Conservation (phyloP, 2,113 vertebrate genomes). For the Taurulus bubalis region DNA sequence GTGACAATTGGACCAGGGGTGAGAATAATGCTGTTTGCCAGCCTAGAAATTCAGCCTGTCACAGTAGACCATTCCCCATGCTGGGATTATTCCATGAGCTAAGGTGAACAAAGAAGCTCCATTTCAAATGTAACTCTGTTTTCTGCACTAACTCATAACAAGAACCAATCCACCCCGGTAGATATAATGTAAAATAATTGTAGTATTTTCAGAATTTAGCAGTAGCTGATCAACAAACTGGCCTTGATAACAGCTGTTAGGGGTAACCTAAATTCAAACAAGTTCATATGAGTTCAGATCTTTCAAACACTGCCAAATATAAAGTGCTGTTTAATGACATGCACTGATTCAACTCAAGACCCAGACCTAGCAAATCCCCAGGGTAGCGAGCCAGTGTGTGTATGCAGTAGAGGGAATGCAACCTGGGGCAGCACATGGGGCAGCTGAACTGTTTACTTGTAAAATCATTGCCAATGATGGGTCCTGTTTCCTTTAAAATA, state of each 20-base stretch:
- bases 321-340: constrained; percentile 15
- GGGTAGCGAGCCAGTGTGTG: neutral
- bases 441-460: constrained; percentile 2
- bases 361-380: neutral
- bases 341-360: constrained; percentile 18
- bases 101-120: constrained; percentile 68
- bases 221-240: neutral
- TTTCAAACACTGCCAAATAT: neutral
- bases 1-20: constrained; percentile 83
- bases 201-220: constrained; percentile 12
- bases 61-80: constrained; percentile 76
- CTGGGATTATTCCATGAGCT: constrained; percentile 63
- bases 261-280: neutral
- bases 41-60: constrained; percentile 83
- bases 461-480: neutral
- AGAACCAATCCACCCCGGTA: constrained; percentile 16
- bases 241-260: neutral
- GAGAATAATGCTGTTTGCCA: constrained; percentile 87
- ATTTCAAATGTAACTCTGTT: constrained; percentile 63
- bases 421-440: neutral
- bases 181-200: constrained; percentile 20
- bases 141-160: constrained; percentile 38
- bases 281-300: neutral
- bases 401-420: neutral
- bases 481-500: constrained; percentile 1